Evolutionary conservation across 2,888 invertebrate genomes (phyloP).

Genomic region (Apamea sordens): DNA sequence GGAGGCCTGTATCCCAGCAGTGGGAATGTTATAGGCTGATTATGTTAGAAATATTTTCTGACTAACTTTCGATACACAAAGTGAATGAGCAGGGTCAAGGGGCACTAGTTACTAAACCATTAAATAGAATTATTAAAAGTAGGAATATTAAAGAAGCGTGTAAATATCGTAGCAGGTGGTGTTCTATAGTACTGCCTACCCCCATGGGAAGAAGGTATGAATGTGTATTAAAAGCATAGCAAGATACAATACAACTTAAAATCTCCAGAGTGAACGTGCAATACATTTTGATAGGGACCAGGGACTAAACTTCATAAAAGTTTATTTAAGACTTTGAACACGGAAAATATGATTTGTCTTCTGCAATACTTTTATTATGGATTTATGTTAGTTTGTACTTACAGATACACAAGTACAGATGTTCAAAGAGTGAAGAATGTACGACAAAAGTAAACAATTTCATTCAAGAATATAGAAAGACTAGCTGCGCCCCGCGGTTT

Average conservation of each 20-base stretch:
- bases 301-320: constrained; percentile 37
- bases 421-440: neutral
- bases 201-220: no score
- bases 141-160: no score
- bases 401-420: neutral
- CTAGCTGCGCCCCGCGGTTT: no score
- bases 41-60: neutral
- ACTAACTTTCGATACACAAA: neutral
- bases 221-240: neutral
- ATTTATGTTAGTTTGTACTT: constrained; percentile 51
- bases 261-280: constrained; percentile 37
- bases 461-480: neutral
- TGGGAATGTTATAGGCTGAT: no score
- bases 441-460: neutral
- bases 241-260: constrained; percentile 1
- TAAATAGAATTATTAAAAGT: neutral
- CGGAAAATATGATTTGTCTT: constrained; percentile 18
- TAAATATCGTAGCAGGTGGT: no score
- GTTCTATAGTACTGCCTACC: no score
- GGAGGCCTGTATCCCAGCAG: no score
- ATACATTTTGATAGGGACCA: constrained; percentile 38
- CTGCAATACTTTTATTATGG: constrained; percentile 38
- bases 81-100: neutral
- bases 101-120: neutral
- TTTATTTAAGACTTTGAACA: constrained; percentile 40